Conservation (phyloP, 2,888 invertebrate species). For the Phragmatobia fuliginosa region DNA sequence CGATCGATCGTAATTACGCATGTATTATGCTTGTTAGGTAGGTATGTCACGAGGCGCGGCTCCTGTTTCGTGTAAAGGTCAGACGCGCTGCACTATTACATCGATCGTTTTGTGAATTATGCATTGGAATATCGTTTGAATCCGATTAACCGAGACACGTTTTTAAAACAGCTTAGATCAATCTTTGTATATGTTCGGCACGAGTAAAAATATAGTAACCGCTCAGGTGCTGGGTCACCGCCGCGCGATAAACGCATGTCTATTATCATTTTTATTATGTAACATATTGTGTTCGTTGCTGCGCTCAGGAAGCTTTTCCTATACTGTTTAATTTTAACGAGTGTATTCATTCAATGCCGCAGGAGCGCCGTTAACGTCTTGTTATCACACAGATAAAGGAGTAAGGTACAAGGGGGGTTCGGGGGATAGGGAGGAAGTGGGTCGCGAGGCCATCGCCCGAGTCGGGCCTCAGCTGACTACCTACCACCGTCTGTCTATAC, state of each 20-base stretch:
- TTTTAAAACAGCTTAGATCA: conserved; percentile 53
- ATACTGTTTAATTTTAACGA: conserved; percentile 21
- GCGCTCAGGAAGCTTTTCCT: conserved; percentile 23
- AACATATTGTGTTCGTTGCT: conserved; percentile 27
- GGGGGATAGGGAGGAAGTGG: conserved; percentile 72
- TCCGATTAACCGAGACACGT: conserved; percentile 60
- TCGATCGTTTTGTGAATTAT: conserved; percentile 62
- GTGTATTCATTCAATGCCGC: conserved; percentile 27
- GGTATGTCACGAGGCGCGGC: conserved; percentile 34
- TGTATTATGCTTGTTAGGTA: conserved; percentile 21
- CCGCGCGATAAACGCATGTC: conserved; percentile 19
- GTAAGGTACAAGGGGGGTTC: conserved; percentile 56
- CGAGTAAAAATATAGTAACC: conserved; percentile 48
- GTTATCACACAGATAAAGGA: conserved; percentile 77
- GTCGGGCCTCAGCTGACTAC: conserved; percentile 72
- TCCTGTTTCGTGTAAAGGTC: conserved; percentile 54
- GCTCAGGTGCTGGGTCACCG: conserved; percentile 43
- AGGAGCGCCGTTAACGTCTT: conserved; percentile 61
- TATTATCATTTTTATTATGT: conserved; percentile 25
- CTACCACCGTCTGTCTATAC: conserved; percentile 58
- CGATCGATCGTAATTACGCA: conserved; percentile 30
- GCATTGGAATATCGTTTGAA: conserved; percentile 65
- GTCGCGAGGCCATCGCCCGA: conserved; percentile 82
- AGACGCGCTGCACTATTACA: conserved; percentile 59
- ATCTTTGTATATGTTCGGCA: conserved; percentile 51